A percentile compares a stretch with the other conserved stretches of the same genome.
Evolutionary conservation across 2,888 invertebrate genomes (phyloP).

Genomic region (Cancer borealis): DNA sequence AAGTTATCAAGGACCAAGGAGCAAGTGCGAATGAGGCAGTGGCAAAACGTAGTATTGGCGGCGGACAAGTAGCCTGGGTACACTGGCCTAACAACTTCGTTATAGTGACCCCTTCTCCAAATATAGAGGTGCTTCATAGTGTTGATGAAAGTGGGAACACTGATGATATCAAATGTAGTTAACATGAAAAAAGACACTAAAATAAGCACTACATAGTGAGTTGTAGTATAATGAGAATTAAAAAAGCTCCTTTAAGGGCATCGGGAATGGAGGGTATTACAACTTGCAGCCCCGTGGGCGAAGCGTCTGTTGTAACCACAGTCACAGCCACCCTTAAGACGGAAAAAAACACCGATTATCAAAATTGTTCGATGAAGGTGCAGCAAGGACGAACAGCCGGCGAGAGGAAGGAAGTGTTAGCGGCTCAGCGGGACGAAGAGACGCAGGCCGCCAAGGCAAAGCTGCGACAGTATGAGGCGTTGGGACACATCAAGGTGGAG

Average conservation of each 20-base stretch:
- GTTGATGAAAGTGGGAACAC: neutral
- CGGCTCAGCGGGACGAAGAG: slow-evolving; percentile 51
- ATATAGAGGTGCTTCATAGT: neutral
- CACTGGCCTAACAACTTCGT: neutral
- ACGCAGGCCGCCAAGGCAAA: slow-evolving; percentile 58
- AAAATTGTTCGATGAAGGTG: neutral
- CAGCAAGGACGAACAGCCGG: neutral
- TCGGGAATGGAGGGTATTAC: slow-evolving; percentile 52
- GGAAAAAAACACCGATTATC: neutral
- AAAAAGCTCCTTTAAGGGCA: slow-evolving; percentile 52
- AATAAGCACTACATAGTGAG: neutral
- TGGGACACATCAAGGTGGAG: slow-evolving; percentile 63
- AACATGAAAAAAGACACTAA: slow-evolving; percentile 31
- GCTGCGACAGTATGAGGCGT: slow-evolving; percentile 52
- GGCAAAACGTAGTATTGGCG: neutral
- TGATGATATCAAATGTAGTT: neutral
- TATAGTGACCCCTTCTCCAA: neutral
- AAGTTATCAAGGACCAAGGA: neutral
- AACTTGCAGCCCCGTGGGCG: neutral
- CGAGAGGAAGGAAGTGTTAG: neutral
- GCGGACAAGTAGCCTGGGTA: neutral
- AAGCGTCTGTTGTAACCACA: neutral
- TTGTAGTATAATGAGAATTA: slow-evolving; percentile 52
- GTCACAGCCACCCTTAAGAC: neutral
- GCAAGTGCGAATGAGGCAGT: neutral